A percentile compares a stretch with the other conserved stretches of the same genome.
phyloP scores from a whole-genome alignment of 2,888 invertebrate genomes.

The Archips xylosteana region DNA sequence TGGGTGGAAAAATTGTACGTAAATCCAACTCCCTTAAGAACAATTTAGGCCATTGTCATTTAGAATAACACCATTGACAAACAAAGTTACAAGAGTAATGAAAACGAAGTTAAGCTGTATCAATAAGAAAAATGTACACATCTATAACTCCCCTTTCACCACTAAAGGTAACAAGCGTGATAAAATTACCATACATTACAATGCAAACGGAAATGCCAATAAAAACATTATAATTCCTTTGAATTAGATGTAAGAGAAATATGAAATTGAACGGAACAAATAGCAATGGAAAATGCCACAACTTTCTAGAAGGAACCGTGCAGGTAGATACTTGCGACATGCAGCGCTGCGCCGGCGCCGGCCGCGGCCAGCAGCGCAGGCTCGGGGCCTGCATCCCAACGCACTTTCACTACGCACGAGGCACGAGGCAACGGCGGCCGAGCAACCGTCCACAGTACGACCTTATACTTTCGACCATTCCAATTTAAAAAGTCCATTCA shows the following conservation, averaged over 20 bases:
- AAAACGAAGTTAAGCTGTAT: too few species aligned
- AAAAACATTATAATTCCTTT: constrained; percentile 13
- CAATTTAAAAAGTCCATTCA: constrained; percentile 28
- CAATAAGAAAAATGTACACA: background rate
- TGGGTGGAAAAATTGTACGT: too few species aligned
- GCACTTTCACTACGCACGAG: constrained; percentile 75
- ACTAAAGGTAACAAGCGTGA: background rate
- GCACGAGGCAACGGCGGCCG: constrained; percentile 45
- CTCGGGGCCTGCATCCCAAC: constrained; percentile 50
- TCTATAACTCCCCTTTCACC: background rate
- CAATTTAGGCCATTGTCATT: too few species aligned
- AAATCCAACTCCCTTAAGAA: too few species aligned
- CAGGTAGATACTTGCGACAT: constrained; percentile 63
- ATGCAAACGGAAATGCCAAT: constrained; percentile 37
- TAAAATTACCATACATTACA: background rate
- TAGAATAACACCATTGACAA: too few species aligned
- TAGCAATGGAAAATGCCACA: constrained; percentile 62
- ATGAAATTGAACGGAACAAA: constrained; percentile 55
- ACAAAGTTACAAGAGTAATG: too few species aligned
- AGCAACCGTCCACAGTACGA: constrained; percentile 46
- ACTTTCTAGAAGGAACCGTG: constrained; percentile 72
- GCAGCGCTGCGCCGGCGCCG: constrained; percentile 47
- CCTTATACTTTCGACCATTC: constrained; percentile 57
- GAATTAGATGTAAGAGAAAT: background rate
- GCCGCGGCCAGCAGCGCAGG: constrained; percentile 47